Evolutionary conservation across 2,797 vertebrate species (phyloP), one percentile per base, ranked within the genome.

Genomic region (Eulemur albifrons): DNA sequence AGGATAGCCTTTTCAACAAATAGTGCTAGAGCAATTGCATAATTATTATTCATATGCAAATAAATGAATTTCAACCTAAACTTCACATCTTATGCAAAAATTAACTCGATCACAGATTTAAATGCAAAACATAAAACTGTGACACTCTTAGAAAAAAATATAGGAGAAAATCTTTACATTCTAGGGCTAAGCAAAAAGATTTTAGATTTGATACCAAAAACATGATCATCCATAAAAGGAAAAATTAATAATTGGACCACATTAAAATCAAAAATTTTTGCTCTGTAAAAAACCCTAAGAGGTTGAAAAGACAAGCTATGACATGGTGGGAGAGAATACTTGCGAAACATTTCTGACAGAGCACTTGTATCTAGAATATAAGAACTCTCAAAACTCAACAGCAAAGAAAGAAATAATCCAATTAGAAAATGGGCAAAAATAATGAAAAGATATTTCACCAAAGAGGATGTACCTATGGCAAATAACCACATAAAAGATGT

Each of bases 181-280:
- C 20, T 50, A 87, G 73, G 10, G 30, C 17, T 72, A 86, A 45
- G 67, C 81, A 86, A 59, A 93, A 94, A 2, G 23, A 72, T 77
- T 93, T 93, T 95, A 94, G 43, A 88, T 14, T 85, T 93, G 35
- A 70, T 43, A 48, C 48, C 23, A 83, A 86, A 85, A 95, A 63
- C 9, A 67, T 70, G 69, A 81, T 61, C 30, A 81, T 61, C 30
- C 70, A 77, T 86, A 30, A 76, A 80, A 86, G 43, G 50, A 87
- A 70, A 97, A 88, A 54, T 69, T 32, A 11, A 15, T 75, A 69
- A 81, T 76, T 85, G 25, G 30, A 76, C 30, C 20, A 45, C 21
- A 83, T 92, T 48, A 72, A 70, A 75, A 75, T 45, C 63, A 59
- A 75, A 93, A 82, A 38, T 18, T 77, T 91, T 93, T 76, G 35